Evolutionary conservation across 1,140 invertebrate species (phyloP).

Genomic region (Drosophila parabipectinata): DNA sequence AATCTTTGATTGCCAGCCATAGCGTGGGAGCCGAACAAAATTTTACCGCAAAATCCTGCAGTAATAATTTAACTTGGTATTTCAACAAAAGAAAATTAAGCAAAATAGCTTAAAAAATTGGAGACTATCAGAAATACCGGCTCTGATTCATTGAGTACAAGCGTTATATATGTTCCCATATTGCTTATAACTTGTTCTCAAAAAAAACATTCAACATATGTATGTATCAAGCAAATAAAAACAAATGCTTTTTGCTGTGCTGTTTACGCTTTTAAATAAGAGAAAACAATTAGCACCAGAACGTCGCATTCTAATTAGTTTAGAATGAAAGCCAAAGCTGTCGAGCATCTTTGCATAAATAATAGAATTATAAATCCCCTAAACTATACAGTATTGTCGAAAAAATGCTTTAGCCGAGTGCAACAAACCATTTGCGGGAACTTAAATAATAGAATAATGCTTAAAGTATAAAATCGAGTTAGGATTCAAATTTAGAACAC

Average conservation of each 20-base stretch:
- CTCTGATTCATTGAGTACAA: constrained; percentile 37
- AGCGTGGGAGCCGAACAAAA: constrained; percentile 58
- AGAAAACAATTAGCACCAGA: constrained; percentile 49
- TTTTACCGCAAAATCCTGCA: constrained; percentile 39
- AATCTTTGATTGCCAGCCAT: constrained; percentile 48
- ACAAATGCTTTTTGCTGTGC: constrained; percentile 32
- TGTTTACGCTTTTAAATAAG: constrained; percentile 31
- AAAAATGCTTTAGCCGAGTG: constrained; percentile 4
- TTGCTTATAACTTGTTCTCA: constrained; percentile 63
- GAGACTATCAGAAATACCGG: constrained; percentile 20
- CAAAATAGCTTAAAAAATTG: constrained; percentile 25
- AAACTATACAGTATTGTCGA: not conserved
- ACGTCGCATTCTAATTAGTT: constrained; percentile 39
- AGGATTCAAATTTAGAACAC: constrained; percentile 6
- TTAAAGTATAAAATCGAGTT: not conserved
- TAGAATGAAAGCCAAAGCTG: constrained; percentile 7
- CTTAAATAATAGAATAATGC: constrained; percentile 27
- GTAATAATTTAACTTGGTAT: constrained; percentile 60
- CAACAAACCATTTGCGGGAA: constrained; percentile 5
- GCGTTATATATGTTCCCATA: constrained; percentile 35
- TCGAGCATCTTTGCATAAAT: constrained; percentile 2
- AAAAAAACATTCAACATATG: constrained; percentile 22
- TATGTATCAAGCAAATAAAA: constrained; percentile 31
- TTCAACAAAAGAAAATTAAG: constrained; percentile 47
- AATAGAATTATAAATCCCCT: constrained; percentile 9